A percentile compares a stretch with the other conserved stretches of the same genome.
phyloP scores from a whole-genome alignment of 2,797 vertebrate genomes.

The Crypturellus tataupa region DNA sequence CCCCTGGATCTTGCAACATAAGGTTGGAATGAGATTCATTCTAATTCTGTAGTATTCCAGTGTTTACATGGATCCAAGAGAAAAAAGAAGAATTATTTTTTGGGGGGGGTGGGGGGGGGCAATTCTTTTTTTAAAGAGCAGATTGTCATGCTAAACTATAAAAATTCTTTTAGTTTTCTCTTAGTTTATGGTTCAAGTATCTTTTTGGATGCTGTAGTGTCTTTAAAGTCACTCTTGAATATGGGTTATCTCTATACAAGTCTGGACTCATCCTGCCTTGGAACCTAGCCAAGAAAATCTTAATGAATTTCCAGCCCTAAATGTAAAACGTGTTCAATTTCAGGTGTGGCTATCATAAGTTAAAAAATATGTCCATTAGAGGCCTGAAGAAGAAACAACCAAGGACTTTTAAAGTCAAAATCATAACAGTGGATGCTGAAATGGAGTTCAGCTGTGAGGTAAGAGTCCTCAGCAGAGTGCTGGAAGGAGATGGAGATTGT shows the following conservation, averaged over 20 bases:
- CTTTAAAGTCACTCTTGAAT: too few species aligned
- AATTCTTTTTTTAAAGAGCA: background rate
- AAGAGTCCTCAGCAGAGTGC: background rate
- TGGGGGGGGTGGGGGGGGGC: too few species aligned
- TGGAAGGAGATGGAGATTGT: background rate
- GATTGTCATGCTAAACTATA: background rate
- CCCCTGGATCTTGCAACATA: background rate
- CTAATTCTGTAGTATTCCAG: background rate
- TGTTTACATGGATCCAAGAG: background rate
- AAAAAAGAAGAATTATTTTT: background rate
- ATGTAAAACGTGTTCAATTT: background rate
- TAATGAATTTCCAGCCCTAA: background rate
- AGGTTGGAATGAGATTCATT: background rate
- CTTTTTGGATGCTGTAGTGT: background rate
- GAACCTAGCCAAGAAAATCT: background rate
- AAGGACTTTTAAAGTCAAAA: conserved; percentile 95
- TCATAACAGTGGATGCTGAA: conserved; percentile 93
- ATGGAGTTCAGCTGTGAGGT: conserved; percentile 97
- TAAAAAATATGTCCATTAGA: conserved; percentile 90
- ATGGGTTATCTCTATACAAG: background rate
- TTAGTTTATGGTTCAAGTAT: background rate
- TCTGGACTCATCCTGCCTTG: background rate
- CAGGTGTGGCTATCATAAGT: conserved; percentile 48
- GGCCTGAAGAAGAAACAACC: conserved; percentile 94
- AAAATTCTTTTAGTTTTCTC: background rate